Base-by-base conservation (phyloP, 2,797 vertebrate genomes). In the Mormyrus hasselquistii region DNA sequence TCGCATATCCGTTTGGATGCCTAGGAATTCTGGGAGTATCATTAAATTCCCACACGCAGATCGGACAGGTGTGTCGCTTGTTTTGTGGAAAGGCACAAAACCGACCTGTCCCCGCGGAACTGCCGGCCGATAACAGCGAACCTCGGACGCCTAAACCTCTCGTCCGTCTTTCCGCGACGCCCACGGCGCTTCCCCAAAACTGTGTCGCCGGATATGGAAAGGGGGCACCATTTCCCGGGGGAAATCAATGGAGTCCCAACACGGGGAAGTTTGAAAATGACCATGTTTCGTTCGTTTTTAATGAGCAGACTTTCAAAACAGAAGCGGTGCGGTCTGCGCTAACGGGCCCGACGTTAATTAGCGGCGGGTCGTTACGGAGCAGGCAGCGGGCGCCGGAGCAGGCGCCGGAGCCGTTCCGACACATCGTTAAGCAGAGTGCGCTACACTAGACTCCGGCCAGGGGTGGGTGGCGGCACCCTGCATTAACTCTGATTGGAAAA, bases 351-450 rank as follows among this genome's bases (percentile, higher is more conserved):
- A 90, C 62, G 57, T 87, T 89, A 90, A 94, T 94, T 93, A 92
- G 89, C 93, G 91, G 84, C 87, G 87, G 89, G 92, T 93, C 90
- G 92, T 94, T 93, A 93, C 90, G 93, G 90, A 92, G 92, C 91
- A 91, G 84, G 91, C 88, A 90, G 89, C 82, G 92, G 90, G 93
- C 91, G 91, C 92, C 87, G 91, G 92, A 14, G 92, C 25, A 29
- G 25, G 25, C 25, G 25, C 25, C 25, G 25, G 25, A 29, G 25
- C 90, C 92, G 92, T 91, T 87, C 2, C 91, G 92, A 89, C 87
- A 41, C 88, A 92, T 94, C 93, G 92, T 94, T 94, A 94, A 89
- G 62, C 52, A 53, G 55, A 73, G 47, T 62, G 14, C 44, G 14
- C 49, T 82, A 34, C 22, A 44, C 59, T 3, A 25, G 50, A 1